Evolutionary conservation across 2,797 vertebrate genomes (phyloP).

Genomic region (Somateria mollissima): DNA sequence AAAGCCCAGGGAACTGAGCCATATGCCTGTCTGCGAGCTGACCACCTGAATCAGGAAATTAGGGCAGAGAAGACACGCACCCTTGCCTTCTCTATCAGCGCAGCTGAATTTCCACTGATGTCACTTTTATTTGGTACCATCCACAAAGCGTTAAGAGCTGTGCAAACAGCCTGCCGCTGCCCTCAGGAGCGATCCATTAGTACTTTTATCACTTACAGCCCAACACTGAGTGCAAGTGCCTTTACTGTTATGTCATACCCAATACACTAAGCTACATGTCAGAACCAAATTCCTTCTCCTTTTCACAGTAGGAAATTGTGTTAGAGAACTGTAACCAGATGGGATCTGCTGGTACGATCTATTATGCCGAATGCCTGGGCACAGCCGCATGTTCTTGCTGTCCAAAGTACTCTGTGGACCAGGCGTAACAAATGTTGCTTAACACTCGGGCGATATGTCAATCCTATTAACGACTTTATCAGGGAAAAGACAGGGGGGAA

Average conservation of each 20-base stretch:
- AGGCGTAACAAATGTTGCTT: not conserved
- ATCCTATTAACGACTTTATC: fast-evolving
- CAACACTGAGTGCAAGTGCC: fast-evolving
- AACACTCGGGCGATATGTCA: fast-evolving
- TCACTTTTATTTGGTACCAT: fast-evolving
- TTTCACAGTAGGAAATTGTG: not conserved
- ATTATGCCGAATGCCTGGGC: not conserved
- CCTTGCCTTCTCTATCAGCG: not conserved
- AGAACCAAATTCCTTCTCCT: not conserved
- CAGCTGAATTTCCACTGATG: fast-evolving
- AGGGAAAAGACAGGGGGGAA: not conserved
- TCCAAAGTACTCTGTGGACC: not conserved
- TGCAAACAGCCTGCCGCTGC: not conserved
- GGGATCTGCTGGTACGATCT: not conserved
- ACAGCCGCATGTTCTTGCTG: not conserved
- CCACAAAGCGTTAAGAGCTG: fast-evolving
- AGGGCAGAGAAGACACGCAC: fast-evolving
- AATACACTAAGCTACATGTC: fast-evolving
- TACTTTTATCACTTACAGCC: not conserved
- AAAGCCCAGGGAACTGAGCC: fast-evolving
- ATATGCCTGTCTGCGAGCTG: fast-evolving
- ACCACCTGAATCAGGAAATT: fast-evolving
- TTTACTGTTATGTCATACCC: not conserved
- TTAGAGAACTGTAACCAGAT: not conserved
- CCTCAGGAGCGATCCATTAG: not conserved